Evolutionary conservation across 1,140 invertebrate species (phyloP).

Genomic region (Tetraneura akinire): DNA sequence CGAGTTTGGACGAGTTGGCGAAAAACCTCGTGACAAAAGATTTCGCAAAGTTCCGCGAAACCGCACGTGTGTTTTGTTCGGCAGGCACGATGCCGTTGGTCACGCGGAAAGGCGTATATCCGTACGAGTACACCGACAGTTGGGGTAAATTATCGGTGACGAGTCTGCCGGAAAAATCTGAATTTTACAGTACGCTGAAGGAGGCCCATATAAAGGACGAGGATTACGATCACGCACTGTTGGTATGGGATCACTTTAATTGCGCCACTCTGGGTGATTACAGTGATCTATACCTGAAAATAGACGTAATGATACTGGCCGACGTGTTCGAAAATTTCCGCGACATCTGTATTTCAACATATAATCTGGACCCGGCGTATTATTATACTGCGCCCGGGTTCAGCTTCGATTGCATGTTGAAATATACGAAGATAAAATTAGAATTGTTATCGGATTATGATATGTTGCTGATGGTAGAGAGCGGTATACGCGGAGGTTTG

Average conservation of each 20-base stretch:
- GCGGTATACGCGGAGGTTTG: neutral
- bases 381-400: neutral
- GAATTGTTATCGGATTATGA: neutral
- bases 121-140: neutral
- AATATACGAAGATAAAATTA: neutral
- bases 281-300: conserved; percentile 60
- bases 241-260: conserved; percentile 59
- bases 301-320: conserved; percentile 58
- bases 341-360: no score
- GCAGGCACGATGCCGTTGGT: neutral
- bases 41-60: neutral
- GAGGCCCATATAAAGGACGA: conserved; percentile 55
- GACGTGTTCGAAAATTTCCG: conserved; percentile 58
- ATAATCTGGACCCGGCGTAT: no score
- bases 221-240: conserved; percentile 59
- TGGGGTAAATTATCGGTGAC: neutral
- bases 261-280: conserved; percentile 59
- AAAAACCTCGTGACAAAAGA: neutral
- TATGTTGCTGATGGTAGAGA: no score
- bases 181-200: conserved; percentile 58
- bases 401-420: conserved; percentile 4
- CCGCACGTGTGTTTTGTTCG: neutral
- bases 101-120: no score
- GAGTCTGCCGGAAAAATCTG: no score
- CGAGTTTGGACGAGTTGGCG: neutral